These are phyloP conservation scores for Andricus grossulariae DNA, from an alignment of 1,140 invertebrate species.

Conservation along the genomic window DNA sequence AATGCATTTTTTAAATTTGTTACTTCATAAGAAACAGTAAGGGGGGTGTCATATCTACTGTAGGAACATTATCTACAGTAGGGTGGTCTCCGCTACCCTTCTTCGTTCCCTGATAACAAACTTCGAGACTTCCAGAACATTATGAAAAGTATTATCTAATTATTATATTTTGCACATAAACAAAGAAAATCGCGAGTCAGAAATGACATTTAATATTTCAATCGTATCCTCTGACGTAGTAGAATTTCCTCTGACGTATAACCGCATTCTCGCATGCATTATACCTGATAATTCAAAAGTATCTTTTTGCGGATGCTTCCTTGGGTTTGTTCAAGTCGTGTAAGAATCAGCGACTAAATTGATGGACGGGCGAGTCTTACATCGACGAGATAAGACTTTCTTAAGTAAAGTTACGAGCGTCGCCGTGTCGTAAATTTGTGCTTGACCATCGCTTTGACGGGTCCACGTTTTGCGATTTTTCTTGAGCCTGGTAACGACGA, in stretches of 20 bases:
- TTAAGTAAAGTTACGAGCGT: conserved; percentile 55
- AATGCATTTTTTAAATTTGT: too few relatives aligned
- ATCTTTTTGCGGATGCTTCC: neutral
- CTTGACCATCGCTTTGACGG: conserved; percentile 44
- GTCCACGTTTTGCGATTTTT: conserved; percentile 50
- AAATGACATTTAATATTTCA: too few relatives aligned
- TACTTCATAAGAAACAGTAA: too few relatives aligned
- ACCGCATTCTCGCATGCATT: neutral
- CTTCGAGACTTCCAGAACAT: too few relatives aligned
- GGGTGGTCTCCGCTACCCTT: too few relatives aligned
- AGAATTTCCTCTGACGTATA: neutral
- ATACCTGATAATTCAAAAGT: conserved; percentile 11
- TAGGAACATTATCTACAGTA: too few relatives aligned
- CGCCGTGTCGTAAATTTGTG: conserved; percentile 60
- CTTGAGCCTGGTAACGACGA: conserved; percentile 47
- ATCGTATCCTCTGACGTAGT: neutral
- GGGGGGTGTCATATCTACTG: too few relatives aligned
- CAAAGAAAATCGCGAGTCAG: too few relatives aligned
- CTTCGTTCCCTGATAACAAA: too few relatives aligned
- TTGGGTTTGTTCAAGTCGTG: conserved; percentile 5
- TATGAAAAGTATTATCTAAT: too few relatives aligned
- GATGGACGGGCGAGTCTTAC: conserved; percentile 10
- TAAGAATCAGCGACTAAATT: conserved; percentile 24
- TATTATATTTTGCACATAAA: too few relatives aligned
- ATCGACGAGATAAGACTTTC: conserved; percentile 25